Evolutionary conservation across 1,140 invertebrate genomes (phyloP), one percentile per base, ranked within the genome.

Genomic region (Drosophila baimaii): DNA sequence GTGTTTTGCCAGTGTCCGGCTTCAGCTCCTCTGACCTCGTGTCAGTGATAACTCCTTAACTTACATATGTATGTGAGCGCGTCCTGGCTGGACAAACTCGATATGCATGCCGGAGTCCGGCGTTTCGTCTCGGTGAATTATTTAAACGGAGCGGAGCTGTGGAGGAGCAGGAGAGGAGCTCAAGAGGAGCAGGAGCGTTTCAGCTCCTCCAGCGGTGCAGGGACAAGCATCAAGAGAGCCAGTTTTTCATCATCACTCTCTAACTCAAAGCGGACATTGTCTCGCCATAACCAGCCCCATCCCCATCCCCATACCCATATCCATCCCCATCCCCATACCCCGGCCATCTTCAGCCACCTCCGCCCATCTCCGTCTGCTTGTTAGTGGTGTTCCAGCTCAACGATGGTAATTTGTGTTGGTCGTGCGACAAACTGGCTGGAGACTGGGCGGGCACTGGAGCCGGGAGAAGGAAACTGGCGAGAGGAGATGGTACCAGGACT

Each of bases 321-420:
- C 9, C 7, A 25, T 1, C 2, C 17, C 2, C 31, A 10, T 27
- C 33, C 33, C 29, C 43, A 39, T 25, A 4, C 44, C 23, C 23
- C 10, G 35, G 41, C 31, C 21, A 21, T 51, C 41, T 47, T 29
- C 57, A 49, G 17, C 29, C 17, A 9, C 21, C 35, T 12, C 7
- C 41, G n/a, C 35, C 39, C 31, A 12, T 39, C 56, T 64, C 33
- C 25, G 49, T 27, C 49, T 58, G 17, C 68, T 79, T 79, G 68
- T 73, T 73, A 65, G 61, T 66, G 51, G 66, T 61, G 47, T 56
- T 72, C 47, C 55, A 46, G 73, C 75, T 78, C 55, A 78, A 79
- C 68, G 68, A 79, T 59, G 75, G 77, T 44, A 79, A 78, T 79
- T 79, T 79, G 77, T 65, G 66, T 51, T 59, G 55, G 69, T 66